A percentile compares a stretch with the other conserved stretches of the same genome.
Conservation (phyloP, 37 sponge, comb jelly and placozoan species). For the Spongia lamella region DNA sequence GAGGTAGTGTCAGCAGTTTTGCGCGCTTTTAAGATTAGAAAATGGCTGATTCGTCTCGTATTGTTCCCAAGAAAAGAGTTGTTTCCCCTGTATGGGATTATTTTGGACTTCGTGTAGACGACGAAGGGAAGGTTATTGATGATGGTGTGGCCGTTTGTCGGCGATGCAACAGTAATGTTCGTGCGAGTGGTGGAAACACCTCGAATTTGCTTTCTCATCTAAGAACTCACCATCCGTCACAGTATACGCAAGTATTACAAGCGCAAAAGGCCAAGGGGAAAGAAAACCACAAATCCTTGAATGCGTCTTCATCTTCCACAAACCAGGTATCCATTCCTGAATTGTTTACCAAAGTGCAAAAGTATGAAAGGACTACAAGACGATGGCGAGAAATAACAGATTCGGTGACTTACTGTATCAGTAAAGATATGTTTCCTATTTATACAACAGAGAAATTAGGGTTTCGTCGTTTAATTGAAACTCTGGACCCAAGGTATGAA, state of each 20-base stretch:
- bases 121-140: background rate
- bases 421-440: constrained; percentile 15
- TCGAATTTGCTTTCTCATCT: constrained; percentile 34
- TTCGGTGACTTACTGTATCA: constrained; percentile 23
- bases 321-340: constrained; percentile 15
- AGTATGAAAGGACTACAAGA: background rate
- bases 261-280: too few species aligned
- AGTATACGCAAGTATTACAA: too few species aligned
- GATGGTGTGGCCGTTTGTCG: background rate
- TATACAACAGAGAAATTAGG: constrained; percentile 26
- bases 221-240: constrained; percentile 18
- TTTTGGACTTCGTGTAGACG: background rate
- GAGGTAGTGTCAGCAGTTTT: too few species aligned
- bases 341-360: background rate
- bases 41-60: too few species aligned
- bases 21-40: too few species aligned
- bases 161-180: background rate
- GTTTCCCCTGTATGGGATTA: constrained; percentile 17
- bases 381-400: constrained; percentile 29
- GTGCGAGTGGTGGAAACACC: constrained; percentile 24
- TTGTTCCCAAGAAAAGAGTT: too few species aligned
- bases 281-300: too few species aligned
- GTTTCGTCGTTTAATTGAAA: constrained; percentile 8
- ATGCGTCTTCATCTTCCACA: background rate
- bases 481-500: constrained; percentile 24